phyloP scores from a whole-genome alignment of 2,113 vertebrate species.

The Neodon shergylaensis region DNA sequence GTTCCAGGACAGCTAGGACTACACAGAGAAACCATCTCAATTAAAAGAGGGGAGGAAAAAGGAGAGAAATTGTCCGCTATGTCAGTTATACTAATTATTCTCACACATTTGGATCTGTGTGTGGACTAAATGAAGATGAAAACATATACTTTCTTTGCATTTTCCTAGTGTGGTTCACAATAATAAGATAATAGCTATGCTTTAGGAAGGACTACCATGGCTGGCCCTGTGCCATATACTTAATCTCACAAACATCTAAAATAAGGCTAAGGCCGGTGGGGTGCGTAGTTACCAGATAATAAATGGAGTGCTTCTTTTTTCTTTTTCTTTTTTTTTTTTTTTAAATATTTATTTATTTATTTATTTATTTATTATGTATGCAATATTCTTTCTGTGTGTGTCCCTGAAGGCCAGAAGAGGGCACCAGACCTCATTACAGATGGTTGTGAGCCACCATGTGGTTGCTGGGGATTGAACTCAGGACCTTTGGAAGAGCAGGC shows the following conservation, averaged over 20 bases:
- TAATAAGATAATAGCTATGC: not conserved
- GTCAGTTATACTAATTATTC: not conserved
- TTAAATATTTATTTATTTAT: no score
- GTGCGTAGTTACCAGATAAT: not conserved
- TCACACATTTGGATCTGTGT: not conserved
- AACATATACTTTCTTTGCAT: constrained; percentile 19
- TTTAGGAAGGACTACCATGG: not conserved
- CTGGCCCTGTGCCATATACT: not conserved
- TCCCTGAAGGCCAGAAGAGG: no score
- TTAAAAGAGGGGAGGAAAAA: not conserved
- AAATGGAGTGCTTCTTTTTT: not conserved
- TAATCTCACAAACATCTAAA: not conserved
- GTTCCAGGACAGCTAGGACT: not conserved
- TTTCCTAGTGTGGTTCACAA: not conserved
- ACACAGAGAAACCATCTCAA: not conserved
- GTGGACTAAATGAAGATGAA: constrained; percentile 10
- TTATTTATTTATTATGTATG: no score
- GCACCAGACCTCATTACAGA: no score
- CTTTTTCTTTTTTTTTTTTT: no score
- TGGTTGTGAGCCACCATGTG: no score
- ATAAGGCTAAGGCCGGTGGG: not conserved
- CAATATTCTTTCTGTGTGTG: no score
- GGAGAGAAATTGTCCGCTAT: not conserved
- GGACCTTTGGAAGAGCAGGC: no score
- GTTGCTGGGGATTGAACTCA: no score